phyloP scores from a whole-genome alignment of 2,797 vertebrate genomes.

The Hydrolagus colliei region DNA sequence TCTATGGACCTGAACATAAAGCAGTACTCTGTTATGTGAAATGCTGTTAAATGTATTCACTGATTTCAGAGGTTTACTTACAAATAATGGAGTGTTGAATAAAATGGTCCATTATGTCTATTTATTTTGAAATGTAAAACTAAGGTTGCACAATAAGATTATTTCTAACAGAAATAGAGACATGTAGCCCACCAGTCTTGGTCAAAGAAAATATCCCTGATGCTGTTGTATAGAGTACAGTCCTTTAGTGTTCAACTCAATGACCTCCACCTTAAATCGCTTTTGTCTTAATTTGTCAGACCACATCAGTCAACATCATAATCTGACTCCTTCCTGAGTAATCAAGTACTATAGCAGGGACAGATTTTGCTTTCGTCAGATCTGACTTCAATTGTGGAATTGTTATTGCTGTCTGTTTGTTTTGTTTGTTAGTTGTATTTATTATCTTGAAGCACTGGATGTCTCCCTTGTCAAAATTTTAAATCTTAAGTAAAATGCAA shows the following conservation, averaged over 20 bases:
- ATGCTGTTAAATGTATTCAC: not conserved
- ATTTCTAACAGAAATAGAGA: not conserved
- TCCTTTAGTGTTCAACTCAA: not conserved
- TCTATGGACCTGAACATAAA: too few relatives aligned
- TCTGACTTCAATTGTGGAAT: constrained; percentile 11
- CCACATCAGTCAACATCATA: not conserved
- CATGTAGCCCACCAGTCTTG: not conserved
- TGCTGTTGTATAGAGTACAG: not conserved
- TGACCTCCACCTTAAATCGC: constrained; percentile 1
- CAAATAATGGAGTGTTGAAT: not conserved
- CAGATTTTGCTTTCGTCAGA: not conserved
- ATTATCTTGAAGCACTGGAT: not conserved
- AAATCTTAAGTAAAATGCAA: constrained; percentile 5
- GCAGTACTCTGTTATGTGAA: too few relatives aligned
- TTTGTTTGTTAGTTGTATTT: not conserved
- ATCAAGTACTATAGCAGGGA: not conserved
- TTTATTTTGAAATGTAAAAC: not conserved
- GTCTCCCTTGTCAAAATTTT: not conserved
- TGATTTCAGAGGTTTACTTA: not conserved
- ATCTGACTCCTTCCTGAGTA: not conserved
- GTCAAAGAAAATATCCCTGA: not conserved
- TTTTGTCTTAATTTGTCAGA: not conserved
- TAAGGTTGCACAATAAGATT: not conserved
- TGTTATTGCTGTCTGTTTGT: not conserved
- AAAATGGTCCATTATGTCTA: not conserved